Conservation (phyloP, 1,140 invertebrate species). For the Drosophila erecta region DNA sequence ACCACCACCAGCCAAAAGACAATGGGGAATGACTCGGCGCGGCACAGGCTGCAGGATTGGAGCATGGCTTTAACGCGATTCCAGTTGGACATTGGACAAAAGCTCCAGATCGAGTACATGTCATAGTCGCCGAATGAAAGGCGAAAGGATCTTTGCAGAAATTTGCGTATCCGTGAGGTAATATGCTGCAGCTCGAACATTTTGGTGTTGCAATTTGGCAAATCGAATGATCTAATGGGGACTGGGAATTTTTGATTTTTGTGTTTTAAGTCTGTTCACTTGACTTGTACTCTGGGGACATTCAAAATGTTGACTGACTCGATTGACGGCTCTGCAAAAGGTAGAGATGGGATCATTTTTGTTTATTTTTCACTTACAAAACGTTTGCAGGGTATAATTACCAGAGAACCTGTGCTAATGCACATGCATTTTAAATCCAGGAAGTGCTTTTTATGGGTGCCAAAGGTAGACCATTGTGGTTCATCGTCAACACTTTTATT, state of each 20-base stretch:
- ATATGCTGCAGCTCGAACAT: slow-evolving; percentile 24
- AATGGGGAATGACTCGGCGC: slow-evolving; percentile 26
- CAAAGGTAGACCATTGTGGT: neutral
- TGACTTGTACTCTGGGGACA: no score
- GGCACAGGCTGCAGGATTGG: slow-evolving; percentile 12
- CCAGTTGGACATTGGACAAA: slow-evolving; percentile 3
- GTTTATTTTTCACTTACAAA: neutral
- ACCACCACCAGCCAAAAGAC: slow-evolving; percentile 36
- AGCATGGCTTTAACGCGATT: neutral
- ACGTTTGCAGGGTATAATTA: neutral
- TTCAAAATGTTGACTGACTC: neutral
- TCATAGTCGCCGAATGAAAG: neutral
- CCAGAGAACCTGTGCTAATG: neutral
- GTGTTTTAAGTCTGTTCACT: neutral
- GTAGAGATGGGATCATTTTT: neutral
- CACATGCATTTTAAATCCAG: neutral
- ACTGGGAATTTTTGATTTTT: neutral
- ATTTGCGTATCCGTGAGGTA: neutral
- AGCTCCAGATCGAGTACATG: slow-evolving; percentile 27
- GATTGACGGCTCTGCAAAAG: neutral
- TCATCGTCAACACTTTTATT: neutral
- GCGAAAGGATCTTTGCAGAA: neutral
- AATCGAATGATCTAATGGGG: neutral
- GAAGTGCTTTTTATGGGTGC: neutral
- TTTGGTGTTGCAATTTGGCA: neutral